Conservation (phyloP, 2,797 vertebrate genomes). For the Anguilla obscura region DNA sequence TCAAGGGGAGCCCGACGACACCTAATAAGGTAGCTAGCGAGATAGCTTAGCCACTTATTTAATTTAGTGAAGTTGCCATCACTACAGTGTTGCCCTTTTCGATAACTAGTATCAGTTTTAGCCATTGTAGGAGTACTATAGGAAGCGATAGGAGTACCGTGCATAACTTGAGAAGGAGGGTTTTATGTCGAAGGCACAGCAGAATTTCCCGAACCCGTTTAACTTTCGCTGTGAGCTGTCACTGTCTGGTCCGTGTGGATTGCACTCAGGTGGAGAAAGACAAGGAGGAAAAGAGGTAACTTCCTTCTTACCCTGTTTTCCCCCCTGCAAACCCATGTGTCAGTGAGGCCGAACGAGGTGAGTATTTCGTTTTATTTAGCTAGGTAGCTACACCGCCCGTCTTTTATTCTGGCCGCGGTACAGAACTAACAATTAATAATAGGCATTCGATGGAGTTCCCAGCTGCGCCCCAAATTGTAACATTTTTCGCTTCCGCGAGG, state of each 20-base stretch:
- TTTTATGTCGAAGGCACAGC: slow-evolving; percentile 23
- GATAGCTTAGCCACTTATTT: slow-evolving; percentile 30
- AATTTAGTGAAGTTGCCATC: slow-evolving; percentile 38
- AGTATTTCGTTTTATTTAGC: slow-evolving; percentile 29
- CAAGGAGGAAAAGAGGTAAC: slow-evolving; percentile 48
- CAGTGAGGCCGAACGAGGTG: slow-evolving; percentile 33
- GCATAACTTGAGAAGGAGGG: slow-evolving; percentile 6
- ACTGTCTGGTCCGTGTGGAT: slow-evolving; percentile 27
- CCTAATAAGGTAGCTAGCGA: slow-evolving; percentile 53
- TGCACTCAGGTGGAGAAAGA: slow-evolving; percentile 56
- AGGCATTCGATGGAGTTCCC: slow-evolving; percentile 71
- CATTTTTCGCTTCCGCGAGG: slow-evolving; percentile 56
- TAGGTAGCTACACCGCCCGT: slow-evolving; percentile 30
- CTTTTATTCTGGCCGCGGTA: slow-evolving; percentile 28
- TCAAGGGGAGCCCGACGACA: slow-evolving; percentile 62
- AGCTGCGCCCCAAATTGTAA: slow-evolving; percentile 64
- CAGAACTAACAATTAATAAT: slow-evolving; percentile 66
- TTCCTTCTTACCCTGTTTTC: slow-evolving; percentile 29
- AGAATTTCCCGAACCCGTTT: slow-evolving; percentile 29
- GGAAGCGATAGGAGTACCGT: slow-evolving; percentile 18
- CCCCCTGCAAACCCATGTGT: slow-evolving; percentile 25
- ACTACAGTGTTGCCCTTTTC: slow-evolving; percentile 25
- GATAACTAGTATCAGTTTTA: slow-evolving; percentile 22
- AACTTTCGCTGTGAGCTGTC: slow-evolving; percentile 34
- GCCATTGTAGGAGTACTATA: neutral